A percentile compares a stretch with the other conserved stretches of the same genome.
Evolutionary conservation across 2,113 vertebrate genomes (phyloP).

Genomic region (Melanerpes formicivorus): DNA sequence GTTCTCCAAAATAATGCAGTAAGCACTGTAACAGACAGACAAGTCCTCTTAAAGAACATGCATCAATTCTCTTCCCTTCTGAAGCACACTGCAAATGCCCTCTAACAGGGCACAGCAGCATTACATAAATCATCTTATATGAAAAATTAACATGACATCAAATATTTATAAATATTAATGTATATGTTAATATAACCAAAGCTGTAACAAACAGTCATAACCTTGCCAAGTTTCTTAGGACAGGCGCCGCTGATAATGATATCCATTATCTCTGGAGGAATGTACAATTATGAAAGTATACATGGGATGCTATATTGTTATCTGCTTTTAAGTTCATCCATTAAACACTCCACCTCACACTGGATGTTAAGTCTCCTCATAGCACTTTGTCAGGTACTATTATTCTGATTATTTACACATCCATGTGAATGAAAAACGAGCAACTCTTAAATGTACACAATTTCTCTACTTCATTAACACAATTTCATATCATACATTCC

Average conservation of each 20-base stretch:
- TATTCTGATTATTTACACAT: constrained; percentile 20
- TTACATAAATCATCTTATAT: constrained; percentile 86
- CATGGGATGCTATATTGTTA: constrained; percentile 75
- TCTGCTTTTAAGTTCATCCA: constrained; percentile 78
- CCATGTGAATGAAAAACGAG: constrained; percentile 14
- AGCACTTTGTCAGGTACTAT: constrained; percentile 48
- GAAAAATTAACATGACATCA: constrained; percentile 90
- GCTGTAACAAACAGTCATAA: constrained; percentile 86
- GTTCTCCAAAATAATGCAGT: constrained; percentile 73
- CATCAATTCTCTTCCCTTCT: constrained; percentile 74
- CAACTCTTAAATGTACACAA: neutral
- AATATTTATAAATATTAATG: constrained; percentile 93
- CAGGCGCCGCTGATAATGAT: constrained; percentile 84
- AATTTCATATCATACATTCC: neutral
- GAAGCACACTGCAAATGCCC: constrained; percentile 78
- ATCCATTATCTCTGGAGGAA: constrained; percentile 86
- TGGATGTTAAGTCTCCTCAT: constrained; percentile 66
- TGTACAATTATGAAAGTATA: constrained; percentile 76
- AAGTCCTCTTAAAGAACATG: constrained; percentile 76
- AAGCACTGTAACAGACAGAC: constrained; percentile 65
- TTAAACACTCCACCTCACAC: constrained; percentile 67
- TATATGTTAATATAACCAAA: constrained; percentile 87
- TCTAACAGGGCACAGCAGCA: constrained; percentile 80
- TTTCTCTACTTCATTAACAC: neutral
- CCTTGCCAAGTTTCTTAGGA: constrained; percentile 86